Conservation (phyloP, 2,113 vertebrate genomes). For the Malurus melanocephalus region DNA sequence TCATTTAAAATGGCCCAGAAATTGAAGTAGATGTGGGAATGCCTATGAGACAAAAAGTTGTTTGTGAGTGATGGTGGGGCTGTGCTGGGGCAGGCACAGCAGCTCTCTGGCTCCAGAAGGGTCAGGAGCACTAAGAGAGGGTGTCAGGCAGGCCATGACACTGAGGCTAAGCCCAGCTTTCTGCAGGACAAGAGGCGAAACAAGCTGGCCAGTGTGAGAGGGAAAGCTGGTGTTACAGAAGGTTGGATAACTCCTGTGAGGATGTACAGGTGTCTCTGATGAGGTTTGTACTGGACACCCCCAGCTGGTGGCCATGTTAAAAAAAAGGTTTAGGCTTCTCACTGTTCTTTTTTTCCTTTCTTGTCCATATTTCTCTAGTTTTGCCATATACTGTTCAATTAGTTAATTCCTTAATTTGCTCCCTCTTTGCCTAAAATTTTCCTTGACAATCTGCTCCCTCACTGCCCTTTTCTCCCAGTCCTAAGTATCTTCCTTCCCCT, state of each 20-base stretch:
- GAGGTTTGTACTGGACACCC: not conserved
- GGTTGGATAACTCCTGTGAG: not conserved
- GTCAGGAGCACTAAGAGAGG: not conserved
- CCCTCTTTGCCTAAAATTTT: not conserved
- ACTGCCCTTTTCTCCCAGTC: not conserved
- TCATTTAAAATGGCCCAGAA: not conserved
- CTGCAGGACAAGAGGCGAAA: not conserved
- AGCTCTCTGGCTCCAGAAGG: not conserved
- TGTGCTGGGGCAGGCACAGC: accelerated
- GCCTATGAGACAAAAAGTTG: not conserved
- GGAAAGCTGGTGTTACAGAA: not conserved
- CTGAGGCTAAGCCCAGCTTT: not conserved
- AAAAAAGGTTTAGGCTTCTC: not conserved
- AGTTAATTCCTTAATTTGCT: not conserved
- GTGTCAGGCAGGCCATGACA: too few species aligned
- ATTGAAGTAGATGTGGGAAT: not conserved
- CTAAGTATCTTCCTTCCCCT: not conserved
- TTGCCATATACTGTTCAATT: not conserved
- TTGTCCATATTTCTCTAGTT: not conserved
- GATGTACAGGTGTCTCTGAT: not conserved
- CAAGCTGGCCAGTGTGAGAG: not conserved
- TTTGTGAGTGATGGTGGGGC: not conserved
- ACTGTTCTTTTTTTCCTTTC: not conserved
- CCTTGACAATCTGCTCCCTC: not conserved
- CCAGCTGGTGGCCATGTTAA: not conserved